Conservation (phyloP, 2,888 invertebrate genomes). For the Ophion ventricosus region DNA sequence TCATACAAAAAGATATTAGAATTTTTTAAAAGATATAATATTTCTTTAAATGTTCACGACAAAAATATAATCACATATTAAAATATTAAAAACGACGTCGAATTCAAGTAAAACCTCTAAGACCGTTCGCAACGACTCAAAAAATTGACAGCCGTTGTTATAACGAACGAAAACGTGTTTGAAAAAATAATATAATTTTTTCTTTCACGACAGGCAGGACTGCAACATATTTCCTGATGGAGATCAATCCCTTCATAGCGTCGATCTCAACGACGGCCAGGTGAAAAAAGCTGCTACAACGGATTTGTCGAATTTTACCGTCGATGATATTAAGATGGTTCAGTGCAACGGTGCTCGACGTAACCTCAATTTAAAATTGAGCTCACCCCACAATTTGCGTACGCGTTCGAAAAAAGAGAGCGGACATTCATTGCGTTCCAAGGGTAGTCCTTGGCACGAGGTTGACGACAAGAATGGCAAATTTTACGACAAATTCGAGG, state of each 20-base stretch:
- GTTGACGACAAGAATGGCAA: constrained; percentile 76
- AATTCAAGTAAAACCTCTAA: too few species aligned
- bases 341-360: constrained; percentile 81
- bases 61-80: too few species aligned
- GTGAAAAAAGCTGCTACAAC: constrained; percentile 73
- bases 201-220: constrained; percentile 74
- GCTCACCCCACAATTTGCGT: constrained; percentile 80
- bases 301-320: constrained; percentile 73
- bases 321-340: constrained; percentile 80
- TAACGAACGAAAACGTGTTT: neutral
- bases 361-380: constrained; percentile 78
- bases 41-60: too few species aligned
- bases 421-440: constrained; percentile 80
- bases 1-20: too few species aligned
- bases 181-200: constrained; percentile 1
- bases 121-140: too few species aligned
- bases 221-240: constrained; percentile 78
- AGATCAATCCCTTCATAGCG: constrained; percentile 75
- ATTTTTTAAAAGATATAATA: too few species aligned
- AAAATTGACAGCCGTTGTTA: too few species aligned
- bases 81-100: too few species aligned
- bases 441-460: constrained; percentile 80
- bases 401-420: constrained; percentile 81
- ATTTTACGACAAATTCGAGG: constrained; percentile 80
- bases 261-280: constrained; percentile 75